phyloP scores from a whole-genome alignment of 2,797 vertebrate genomes.

The Mormyrops boulengeri region DNA sequence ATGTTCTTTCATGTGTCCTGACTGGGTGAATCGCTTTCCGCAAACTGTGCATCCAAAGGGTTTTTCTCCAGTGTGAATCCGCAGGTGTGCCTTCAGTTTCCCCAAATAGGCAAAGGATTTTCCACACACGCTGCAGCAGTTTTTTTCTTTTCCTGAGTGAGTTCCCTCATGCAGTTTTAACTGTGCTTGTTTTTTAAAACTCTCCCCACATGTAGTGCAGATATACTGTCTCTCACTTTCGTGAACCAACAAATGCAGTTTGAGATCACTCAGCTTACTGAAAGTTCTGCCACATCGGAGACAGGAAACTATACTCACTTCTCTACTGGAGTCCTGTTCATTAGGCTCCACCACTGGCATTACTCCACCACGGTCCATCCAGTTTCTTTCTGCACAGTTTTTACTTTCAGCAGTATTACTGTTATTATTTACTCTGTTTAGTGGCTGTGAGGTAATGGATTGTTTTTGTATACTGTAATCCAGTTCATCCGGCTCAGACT shows the following conservation, averaged over 20 bases:
- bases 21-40: background rate
- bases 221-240: background rate
- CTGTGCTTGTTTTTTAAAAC: background rate
- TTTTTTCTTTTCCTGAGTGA: background rate
- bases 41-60: background rate
- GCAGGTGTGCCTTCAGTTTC: constrained; percentile 12
- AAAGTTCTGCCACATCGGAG: constrained; percentile 8
- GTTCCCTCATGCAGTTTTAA: background rate
- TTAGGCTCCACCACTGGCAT: background rate
- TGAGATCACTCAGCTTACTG: background rate
- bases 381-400: background rate
- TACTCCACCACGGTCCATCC: background rate
- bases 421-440: background rate
- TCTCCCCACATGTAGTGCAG: constrained; percentile 1
- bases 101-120: background rate
- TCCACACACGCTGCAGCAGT: constrained; percentile 2
- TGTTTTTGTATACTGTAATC: background rate
- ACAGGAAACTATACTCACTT: constrained; percentile 10
- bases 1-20: background rate
- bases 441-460: background rate
- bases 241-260: constrained; percentile 7
- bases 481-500: constrained; percentile 13
- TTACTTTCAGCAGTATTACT: background rate
- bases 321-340: background rate
- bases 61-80: constrained; percentile 19